Base-by-base conservation (phyloP, 2,113 vertebrate species). In the Nestor notabilis region DNA sequence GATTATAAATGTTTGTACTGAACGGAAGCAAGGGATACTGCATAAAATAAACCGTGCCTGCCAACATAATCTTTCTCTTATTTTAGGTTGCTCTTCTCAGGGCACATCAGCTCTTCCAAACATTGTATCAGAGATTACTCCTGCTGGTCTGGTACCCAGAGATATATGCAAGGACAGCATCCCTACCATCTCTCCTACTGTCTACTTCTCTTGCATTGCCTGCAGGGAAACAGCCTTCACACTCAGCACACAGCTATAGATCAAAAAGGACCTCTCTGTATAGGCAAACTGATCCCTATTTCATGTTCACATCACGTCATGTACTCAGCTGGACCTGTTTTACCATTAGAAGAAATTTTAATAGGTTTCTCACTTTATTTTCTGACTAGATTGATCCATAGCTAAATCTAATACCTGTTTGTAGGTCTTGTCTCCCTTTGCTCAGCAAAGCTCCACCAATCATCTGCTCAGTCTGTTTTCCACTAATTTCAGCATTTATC, bases 151-250 rank as follows among this genome's bases (percentile, higher is more conserved):
- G 35, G 31, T 27, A 76, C 39, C 17, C 47, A 50, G 33, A 46
- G 17, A 75, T 5, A 12, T 33, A 17, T 55, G 17, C 3, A 1
- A 11, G 47, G 53, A 43, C 13, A 69, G 37, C 52, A 61, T 7
- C 27, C 0, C 1, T n/a, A 24, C 1, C 2, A 13, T 46, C 28
- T 46, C 58, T 58, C n/a, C 39, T 71, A 17, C 33, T 46, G 29
- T 50, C 39, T 37, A 2, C 17, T 55, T 43, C 52, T 75, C 37
- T 56, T 50, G 50, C 37, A 7, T 18, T 1, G 0, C 44, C n/a
- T 64, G 18, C 61, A 49, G 43, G 25, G 43, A 29, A 49, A 74
- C 49, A 60, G 2, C 20, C 17, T 65, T 80, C 37, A 44, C 16
- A 10, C 7, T 72, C 21, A 39, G 55, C 28, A 80, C 85, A 24